Percentiles rank a stretch among this genome's conserved stretches.
Conservation (phyloP, 2,888 invertebrate genomes). For the Dasysyrphus tricinctus region DNA sequence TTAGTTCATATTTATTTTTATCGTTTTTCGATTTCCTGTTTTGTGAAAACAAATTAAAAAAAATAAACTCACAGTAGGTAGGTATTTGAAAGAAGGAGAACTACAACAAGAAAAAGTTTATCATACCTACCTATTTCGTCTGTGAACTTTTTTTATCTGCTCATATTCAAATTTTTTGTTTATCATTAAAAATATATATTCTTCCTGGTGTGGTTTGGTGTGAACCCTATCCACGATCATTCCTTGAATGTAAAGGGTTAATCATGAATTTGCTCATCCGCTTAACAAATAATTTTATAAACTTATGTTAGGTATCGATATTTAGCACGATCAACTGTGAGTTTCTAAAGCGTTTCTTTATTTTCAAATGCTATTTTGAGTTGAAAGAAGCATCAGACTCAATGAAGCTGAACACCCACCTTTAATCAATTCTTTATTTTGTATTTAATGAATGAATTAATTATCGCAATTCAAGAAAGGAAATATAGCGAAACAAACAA, state of each 20-base stretch:
- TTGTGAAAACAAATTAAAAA: conserved; percentile 40
- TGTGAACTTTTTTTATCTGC: conserved; percentile 25
- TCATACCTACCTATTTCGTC: conserved; percentile 43
- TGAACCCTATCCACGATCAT: neutral
- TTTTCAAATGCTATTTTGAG: too few species aligned
- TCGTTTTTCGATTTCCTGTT: conserved; percentile 75
- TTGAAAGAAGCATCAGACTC: too few species aligned
- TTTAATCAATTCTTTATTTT: conserved; percentile 45
- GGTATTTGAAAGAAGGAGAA: conserved; percentile 44
- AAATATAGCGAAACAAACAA: conserved; percentile 30
- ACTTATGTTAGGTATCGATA: conserved; percentile 18
- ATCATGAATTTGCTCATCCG: conserved; percentile 47
- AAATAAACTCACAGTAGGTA: conserved; percentile 36
- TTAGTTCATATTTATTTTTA: conserved; percentile 75
- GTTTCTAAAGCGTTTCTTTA: neutral
- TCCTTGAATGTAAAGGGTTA: neutral
- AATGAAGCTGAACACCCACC: neutral
- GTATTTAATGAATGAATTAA: conserved; percentile 72
- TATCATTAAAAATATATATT: conserved; percentile 22
- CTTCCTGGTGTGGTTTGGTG: conserved; percentile 16
- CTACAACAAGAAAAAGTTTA: conserved; percentile 50
- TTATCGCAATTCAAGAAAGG: conserved; percentile 35
- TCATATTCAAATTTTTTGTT: conserved; percentile 7
- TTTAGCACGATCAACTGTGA: conserved; percentile 38
- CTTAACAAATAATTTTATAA: conserved; percentile 7